These are phyloP conservation scores for Parascotia fuliginaria DNA, from an alignment of 2,888 invertebrate genomes.

Conservation along the genomic window DNA sequence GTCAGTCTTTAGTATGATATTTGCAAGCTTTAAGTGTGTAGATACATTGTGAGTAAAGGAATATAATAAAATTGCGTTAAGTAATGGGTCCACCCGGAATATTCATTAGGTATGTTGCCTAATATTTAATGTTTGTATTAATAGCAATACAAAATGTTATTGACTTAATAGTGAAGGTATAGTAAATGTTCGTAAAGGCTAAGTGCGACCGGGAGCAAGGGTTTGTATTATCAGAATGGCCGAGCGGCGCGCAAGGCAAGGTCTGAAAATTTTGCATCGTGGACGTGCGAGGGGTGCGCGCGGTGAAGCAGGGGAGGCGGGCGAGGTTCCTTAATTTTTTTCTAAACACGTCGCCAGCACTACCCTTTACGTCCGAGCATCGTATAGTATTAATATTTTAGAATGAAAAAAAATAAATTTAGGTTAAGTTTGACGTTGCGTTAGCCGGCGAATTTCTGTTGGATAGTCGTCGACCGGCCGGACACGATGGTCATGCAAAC, in stretches of 20 bases:
- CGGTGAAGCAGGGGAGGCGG: conserved; percentile 43
- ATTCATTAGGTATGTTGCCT: too few species aligned
- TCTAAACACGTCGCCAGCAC: conserved; percentile 51
- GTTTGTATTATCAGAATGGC: conserved; percentile 48
- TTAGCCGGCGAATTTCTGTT: conserved; percentile 10
- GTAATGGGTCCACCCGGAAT: too few species aligned
- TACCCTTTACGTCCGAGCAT: conserved; percentile 20
- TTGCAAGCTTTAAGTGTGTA: conserved; percentile 4
- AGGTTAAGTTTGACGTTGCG: conserved; percentile 24
- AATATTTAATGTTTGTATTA: too few species aligned
- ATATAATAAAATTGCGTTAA: too few species aligned
- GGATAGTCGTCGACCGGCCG: conserved; percentile 45
- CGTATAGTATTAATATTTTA: conserved; percentile 22
- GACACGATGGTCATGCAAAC: conserved; percentile 80
- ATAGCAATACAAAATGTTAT: too few species aligned
- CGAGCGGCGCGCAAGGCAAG: conserved; percentile 66
- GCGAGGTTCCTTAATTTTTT: conserved; percentile 64
- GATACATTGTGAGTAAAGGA: too few species aligned
- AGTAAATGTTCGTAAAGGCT: neutral
- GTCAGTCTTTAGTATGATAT: conserved; percentile 16
- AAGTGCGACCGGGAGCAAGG: conserved; percentile 21
- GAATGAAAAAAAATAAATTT: conserved; percentile 18
- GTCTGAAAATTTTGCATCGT: conserved; percentile 73
- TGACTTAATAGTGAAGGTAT: neutral
- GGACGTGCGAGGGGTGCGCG: conserved; percentile 55